A percentile compares a stretch with the other conserved stretches of the same genome.
phyloP scores from a whole-genome alignment of 2,888 invertebrate species.

The Phragmatobia fuliginosa region DNA sequence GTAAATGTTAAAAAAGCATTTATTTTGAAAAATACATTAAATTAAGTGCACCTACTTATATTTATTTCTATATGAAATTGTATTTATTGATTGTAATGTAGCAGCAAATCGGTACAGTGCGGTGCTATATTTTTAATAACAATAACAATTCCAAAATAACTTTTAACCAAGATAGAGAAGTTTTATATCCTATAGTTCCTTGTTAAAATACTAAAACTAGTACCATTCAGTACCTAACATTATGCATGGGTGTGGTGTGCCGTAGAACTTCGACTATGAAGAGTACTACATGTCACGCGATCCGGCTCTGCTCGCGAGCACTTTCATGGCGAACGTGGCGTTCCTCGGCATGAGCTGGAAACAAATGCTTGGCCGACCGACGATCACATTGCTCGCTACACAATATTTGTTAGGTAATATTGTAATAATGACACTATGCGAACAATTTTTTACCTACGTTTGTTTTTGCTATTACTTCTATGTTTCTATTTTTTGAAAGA shows the following conservation, averaged over 20 bases:
- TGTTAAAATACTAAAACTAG: constrained; percentile 9
- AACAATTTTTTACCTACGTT: neutral
- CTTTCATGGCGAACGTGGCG: constrained; percentile 96
- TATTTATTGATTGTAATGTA: neutral
- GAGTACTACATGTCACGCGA: constrained; percentile 99
- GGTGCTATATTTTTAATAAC: neutral
- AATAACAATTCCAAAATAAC: neutral
- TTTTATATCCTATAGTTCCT: neutral
- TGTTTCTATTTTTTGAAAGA: neutral
- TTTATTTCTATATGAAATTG: neutral
- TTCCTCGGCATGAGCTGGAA: constrained; percentile 99
- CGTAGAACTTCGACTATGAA: constrained; percentile 95
- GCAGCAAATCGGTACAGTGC: neutral
- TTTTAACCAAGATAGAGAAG: neutral
- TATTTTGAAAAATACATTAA: neutral
- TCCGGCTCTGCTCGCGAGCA: constrained; percentile 97
- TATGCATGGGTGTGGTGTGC: constrained; percentile 73
- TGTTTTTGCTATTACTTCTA: neutral
- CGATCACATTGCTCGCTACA: constrained; percentile 95
- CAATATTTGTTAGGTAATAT: constrained; percentile 93
- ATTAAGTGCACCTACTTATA: neutral
- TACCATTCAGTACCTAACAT: constrained; percentile 17
- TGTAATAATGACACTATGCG: constrained; percentile 81
- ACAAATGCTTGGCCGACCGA: constrained; percentile 98
- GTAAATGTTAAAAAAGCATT: neutral